phyloP scores from a whole-genome alignment of 2,113 vertebrate species.

The Cavia aperea region DNA sequence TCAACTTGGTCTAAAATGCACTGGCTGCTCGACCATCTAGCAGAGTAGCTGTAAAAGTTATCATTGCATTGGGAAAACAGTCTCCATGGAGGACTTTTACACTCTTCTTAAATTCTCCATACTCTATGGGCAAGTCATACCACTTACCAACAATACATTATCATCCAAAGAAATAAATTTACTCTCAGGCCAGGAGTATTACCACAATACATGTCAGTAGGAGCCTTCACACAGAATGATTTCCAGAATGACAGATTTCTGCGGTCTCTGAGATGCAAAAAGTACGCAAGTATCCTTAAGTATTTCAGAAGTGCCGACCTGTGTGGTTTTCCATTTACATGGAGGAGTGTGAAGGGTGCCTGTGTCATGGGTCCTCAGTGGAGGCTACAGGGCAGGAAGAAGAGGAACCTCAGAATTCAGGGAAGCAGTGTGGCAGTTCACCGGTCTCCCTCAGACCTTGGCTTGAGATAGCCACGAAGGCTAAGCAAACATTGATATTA shows the following conservation, averaged over 20 bases:
- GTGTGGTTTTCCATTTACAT: neutral
- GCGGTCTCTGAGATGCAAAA: neutral
- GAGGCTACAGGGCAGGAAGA: neutral
- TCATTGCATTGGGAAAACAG: neutral
- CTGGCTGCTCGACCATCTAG: neutral
- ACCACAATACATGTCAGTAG: neutral
- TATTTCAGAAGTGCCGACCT: neutral
- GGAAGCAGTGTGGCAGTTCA: neutral
- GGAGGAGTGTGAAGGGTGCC: neutral
- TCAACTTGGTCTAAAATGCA: neutral
- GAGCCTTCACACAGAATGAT: neutral
- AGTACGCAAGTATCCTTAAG: neutral
- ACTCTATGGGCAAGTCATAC: neutral
- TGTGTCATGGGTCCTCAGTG: neutral
- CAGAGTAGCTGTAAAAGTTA: neutral
- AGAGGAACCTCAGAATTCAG: neutral
- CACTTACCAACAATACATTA: neutral
- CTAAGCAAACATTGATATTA: neutral
- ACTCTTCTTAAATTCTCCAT: slow-evolving; percentile 16
- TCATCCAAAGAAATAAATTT: neutral
- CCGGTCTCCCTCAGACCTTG: neutral
- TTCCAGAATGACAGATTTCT: neutral
- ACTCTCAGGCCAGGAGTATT: neutral
- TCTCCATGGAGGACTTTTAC: neutral
- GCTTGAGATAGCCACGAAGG: neutral